These are phyloP conservation scores for Proisotoma minuta DNA, from an alignment of 2,888 invertebrate species.

Conservation along the genomic window DNA sequence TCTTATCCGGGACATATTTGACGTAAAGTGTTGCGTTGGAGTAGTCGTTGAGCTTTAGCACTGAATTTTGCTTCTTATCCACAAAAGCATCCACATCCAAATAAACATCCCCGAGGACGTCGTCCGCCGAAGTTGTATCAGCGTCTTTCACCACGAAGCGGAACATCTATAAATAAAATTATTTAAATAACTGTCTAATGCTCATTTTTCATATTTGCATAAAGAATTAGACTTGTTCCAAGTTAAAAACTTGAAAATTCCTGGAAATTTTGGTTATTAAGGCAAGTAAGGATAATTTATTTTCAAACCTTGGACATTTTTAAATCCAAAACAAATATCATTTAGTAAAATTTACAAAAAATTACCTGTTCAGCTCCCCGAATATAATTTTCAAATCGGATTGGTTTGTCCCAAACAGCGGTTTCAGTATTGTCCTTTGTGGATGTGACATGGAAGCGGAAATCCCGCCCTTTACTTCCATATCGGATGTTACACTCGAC, in stretches of 20 bases:
- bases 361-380: conserved; percentile 34
- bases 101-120: conserved; percentile 35
- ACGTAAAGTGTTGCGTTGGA: conserved; percentile 26
- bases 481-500: conserved; percentile 35
- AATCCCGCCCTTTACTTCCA: conserved; percentile 32
- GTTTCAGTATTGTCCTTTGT: conserved; percentile 26
- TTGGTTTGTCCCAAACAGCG: conserved; percentile 25
- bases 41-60: neutral
- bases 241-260: too few relatives aligned
- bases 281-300: too few relatives aligned
- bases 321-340: too few relatives aligned
- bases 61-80: neutral
- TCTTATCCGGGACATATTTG: too few relatives aligned
- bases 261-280: too few relatives aligned
- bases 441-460: conserved; percentile 29
- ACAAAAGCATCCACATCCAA: conserved; percentile 32
- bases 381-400: conserved; percentile 35
- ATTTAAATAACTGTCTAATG: too few relatives aligned
- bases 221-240: too few relatives aligned
- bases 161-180: conserved; percentile 6
- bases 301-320: too few relatives aligned
- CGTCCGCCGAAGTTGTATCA: conserved; percentile 32
- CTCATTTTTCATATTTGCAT: too few relatives aligned
- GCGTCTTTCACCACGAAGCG: conserved; percentile 35
- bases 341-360: neutral